Conservation (phyloP, 2,888 invertebrate genomes). For the Crepidodera aurea region DNA sequence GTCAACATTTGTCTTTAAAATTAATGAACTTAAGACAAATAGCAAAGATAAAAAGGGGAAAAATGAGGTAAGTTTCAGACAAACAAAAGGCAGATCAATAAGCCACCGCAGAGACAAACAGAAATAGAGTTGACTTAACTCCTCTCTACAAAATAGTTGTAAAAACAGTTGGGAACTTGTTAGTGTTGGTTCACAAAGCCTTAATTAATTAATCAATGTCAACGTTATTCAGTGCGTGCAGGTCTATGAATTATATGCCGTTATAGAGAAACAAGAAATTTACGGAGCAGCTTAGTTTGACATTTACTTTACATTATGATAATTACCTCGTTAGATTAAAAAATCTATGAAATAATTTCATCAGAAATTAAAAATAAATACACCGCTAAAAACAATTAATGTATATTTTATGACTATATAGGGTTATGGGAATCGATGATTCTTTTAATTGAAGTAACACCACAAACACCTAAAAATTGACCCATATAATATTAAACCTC, state of each 20-base stretch:
- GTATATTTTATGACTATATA: too few relatives aligned
- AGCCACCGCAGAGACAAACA: slow-evolving; percentile 25
- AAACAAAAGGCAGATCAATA: slow-evolving; percentile 30
- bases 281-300: background rate
- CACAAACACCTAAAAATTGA: too few relatives aligned
- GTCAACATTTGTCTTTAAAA: slow-evolving; percentile 26
- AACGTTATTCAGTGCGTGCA: slow-evolving; percentile 31
- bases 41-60: slow-evolving; percentile 17
- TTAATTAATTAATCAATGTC: slow-evolving; percentile 37
- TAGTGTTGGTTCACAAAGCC: slow-evolving; percentile 28
- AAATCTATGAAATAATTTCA: too few relatives aligned
- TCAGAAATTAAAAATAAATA: too few relatives aligned
- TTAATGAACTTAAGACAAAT: slow-evolving; percentile 28
- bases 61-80: slow-evolving; percentile 14
- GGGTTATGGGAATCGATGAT: too few relatives aligned
- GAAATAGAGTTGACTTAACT: slow-evolving; percentile 21
- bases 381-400: too few relatives aligned
- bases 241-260: slow-evolving; percentile 30
- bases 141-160: slow-evolving; percentile 22
- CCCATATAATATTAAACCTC: too few relatives aligned
- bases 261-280: slow-evolving; percentile 22
- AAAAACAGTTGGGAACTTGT: slow-evolving; percentile 35
- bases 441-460: too few relatives aligned
- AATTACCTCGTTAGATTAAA: too few relatives aligned
- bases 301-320: too few relatives aligned